These are phyloP conservation scores for Aphidius colemani DNA, from an alignment of 2,888 invertebrate genomes.

Conservation along the genomic window DNA sequence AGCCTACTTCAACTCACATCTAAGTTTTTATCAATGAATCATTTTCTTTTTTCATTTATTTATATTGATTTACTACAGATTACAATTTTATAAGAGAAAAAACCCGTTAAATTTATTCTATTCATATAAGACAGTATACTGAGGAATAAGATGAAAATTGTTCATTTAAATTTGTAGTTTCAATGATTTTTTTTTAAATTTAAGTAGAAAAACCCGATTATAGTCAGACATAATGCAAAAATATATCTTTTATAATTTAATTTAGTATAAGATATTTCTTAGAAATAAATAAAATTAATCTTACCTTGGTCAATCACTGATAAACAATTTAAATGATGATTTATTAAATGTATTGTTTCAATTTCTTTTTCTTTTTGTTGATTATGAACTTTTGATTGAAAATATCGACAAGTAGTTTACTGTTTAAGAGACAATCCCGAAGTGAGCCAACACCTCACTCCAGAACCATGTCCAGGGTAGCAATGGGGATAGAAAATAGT, in stretches of 20 bases:
- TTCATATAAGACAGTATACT: too few species aligned
- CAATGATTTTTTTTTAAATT: not conserved
- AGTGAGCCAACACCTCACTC: constrained; percentile 32
- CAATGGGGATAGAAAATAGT: constrained; percentile 41
- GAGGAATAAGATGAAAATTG: not conserved
- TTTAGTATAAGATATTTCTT: not conserved
- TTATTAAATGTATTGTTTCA: not conserved
- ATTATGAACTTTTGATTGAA: constrained; percentile 1
- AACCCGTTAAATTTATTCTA: too few species aligned
- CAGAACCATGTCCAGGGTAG: constrained; percentile 38
- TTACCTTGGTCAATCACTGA: not conserved
- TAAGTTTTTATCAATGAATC: not conserved
- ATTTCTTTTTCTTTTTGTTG: not conserved
- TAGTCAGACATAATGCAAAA: not conserved
- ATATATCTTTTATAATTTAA: too few species aligned
- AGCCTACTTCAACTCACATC: not conserved
- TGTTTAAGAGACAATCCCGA: constrained; percentile 11
- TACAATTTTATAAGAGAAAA: not conserved
- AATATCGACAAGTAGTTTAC: constrained; percentile 12
- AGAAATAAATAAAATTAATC: not conserved
- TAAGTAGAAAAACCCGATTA: not conserved
- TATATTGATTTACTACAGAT: not conserved
- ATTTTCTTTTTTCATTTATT: not conserved
- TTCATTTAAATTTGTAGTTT: not conserved
- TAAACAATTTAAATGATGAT: not conserved